phyloP scores from a whole-genome alignment of 35 echinoderm and acorn worm species.

The Diadema setosum region DNA sequence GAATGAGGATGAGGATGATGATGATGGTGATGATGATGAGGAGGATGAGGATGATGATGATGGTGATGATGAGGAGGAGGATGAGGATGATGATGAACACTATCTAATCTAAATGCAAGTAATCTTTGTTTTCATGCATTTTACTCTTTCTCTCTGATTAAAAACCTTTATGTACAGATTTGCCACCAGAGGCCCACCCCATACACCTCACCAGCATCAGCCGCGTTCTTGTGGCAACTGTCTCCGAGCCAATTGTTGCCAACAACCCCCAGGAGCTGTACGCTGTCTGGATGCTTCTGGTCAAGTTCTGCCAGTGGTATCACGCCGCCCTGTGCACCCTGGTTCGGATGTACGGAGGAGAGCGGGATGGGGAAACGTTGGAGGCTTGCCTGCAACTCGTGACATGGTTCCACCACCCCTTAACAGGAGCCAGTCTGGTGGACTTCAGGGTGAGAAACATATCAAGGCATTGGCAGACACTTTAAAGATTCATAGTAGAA shows the following conservation, averaged over 20 bases:
- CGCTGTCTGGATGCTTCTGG: slow-evolving; percentile 24
- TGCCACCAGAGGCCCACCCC: background rate
- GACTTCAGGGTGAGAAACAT: too few species aligned
- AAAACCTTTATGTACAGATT: too few species aligned
- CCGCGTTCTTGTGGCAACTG: background rate
- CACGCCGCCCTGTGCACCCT: background rate
- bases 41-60: too few species aligned
- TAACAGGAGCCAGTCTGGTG: too few species aligned
- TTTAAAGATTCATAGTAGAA: background rate
- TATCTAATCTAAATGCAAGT: too few species aligned
- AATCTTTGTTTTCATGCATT: too few species aligned
- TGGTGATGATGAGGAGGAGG: too few species aligned
- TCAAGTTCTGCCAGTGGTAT: slow-evolving; percentile 33
- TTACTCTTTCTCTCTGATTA: too few species aligned
- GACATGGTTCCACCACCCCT: slow-evolving; percentile 35
- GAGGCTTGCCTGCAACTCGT: slow-evolving; percentile 15
- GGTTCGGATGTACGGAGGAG: background rate
- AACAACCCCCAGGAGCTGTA: background rate
- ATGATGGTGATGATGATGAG: too few species aligned
- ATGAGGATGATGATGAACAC: too few species aligned
- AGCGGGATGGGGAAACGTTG: too few species aligned
- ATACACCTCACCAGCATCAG: slow-evolving; percentile 30
- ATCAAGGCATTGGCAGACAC: background rate
- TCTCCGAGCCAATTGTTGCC: background rate
- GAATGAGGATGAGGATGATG: too few species aligned